Evolutionary conservation across 2,888 invertebrate genomes (phyloP).

Genomic region (Torymus texanus): DNA sequence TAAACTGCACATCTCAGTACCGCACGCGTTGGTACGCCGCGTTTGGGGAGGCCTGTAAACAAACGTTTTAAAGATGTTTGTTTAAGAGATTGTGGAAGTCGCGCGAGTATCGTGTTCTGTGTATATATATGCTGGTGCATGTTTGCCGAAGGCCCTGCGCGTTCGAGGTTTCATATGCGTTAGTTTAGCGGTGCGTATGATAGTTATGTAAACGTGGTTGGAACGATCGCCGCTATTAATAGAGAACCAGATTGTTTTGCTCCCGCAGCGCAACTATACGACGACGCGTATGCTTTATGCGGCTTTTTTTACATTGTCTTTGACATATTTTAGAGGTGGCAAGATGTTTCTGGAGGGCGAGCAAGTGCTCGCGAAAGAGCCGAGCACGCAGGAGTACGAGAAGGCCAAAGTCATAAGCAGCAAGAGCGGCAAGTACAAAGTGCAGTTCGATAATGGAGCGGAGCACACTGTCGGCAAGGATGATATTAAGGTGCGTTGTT

Average conservation of each 20-base stretch:
- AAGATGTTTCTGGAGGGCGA: slow-evolving; percentile 68
- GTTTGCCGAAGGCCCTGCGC: too few relatives aligned
- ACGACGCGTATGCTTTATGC: background rate
- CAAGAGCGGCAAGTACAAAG: slow-evolving; percentile 64
- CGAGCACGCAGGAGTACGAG: slow-evolving; percentile 63
- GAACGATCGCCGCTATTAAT: background rate
- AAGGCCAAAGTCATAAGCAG: slow-evolving; percentile 64
- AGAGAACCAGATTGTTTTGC: slow-evolving; percentile 6
- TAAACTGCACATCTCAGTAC: too few relatives aligned
- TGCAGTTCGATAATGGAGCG: slow-evolving; percentile 66
- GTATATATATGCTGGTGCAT: too few relatives aligned
- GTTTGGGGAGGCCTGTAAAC: slow-evolving; percentile 40
- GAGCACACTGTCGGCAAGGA: slow-evolving; percentile 63
- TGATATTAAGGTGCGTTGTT: slow-evolving; percentile 64
- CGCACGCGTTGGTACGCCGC: background rate
- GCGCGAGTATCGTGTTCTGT: too few relatives aligned
- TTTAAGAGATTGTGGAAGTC: too few relatives aligned
- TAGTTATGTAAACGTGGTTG: background rate
- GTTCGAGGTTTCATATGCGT: too few relatives aligned
- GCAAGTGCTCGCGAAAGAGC: slow-evolving; percentile 68
- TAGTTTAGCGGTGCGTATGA: background rate
- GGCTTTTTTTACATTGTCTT: background rate
- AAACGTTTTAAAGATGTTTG: slow-evolving; percentile 13
- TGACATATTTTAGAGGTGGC: slow-evolving; percentile 29
- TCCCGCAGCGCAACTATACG: background rate